These are phyloP conservation scores for Apus apus DNA, from an alignment of 2,113 vertebrate species.

Conservation along the genomic window DNA sequence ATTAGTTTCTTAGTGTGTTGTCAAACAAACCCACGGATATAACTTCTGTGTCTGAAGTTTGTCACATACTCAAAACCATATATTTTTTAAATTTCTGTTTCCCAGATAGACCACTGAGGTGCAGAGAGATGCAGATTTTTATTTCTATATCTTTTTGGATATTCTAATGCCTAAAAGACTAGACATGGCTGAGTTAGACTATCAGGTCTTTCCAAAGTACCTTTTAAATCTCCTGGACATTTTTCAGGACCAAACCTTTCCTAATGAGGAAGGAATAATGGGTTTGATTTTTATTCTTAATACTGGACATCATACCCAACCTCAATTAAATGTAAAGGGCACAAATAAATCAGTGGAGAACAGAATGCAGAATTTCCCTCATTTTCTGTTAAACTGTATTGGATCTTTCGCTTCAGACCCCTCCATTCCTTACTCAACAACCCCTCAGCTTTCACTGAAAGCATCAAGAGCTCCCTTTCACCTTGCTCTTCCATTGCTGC, in stretches of 20 bases:
- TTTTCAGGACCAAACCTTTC: background rate
- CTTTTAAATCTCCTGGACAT: background rate
- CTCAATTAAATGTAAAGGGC: background rate
- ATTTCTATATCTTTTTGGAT: background rate
- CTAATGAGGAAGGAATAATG: background rate
- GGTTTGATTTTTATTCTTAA: background rate
- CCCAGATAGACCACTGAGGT: background rate
- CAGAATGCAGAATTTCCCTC: background rate
- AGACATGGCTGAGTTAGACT: background rate
- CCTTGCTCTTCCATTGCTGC: background rate
- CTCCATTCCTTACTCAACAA: background rate
- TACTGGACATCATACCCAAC: fast-evolving
- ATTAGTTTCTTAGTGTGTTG: background rate
- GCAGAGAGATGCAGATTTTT: background rate
- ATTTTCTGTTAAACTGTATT: background rate
- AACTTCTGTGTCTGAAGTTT: background rate
- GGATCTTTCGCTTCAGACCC: background rate
- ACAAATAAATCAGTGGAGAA: background rate
- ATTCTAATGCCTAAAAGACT: background rate
- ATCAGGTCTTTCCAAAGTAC: background rate
- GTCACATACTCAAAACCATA: background rate
- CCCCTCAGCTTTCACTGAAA: background rate
- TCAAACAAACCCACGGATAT: background rate
- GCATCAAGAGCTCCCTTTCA: background rate
- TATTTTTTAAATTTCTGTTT: background rate